Conservation (phyloP, 2,797 vertebrate species). For the Cynopterus sphinx region DNA sequence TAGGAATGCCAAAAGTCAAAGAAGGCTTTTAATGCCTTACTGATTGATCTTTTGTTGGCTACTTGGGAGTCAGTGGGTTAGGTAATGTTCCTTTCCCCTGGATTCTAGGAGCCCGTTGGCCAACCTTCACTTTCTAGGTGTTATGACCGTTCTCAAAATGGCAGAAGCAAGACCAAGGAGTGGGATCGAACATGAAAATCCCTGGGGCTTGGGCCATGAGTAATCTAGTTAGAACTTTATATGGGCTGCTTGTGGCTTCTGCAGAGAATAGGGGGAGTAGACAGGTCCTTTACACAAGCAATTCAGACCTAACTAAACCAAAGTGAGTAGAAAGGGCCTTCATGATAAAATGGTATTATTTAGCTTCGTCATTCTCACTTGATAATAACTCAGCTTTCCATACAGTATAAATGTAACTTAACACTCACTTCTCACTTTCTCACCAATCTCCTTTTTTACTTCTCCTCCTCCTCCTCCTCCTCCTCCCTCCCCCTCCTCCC, state of each 20-base stretch:
- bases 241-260: not conserved
- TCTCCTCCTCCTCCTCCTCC: not conserved
- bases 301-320: not conserved
- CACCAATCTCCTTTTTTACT: not conserved
- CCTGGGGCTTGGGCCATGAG: not conserved
- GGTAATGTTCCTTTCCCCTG: not conserved
- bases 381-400: not conserved
- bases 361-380: not conserved
- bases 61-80: not conserved
- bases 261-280: not conserved
- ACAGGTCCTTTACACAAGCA: not conserved
- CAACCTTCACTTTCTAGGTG: not conserved
- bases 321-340: not conserved
- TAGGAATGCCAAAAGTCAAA: not conserved
- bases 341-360: not conserved
- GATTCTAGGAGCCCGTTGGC: not conserved
- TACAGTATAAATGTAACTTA: not conserved
- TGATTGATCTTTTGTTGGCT: not conserved
- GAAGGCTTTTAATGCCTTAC: not conserved
- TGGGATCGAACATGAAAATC: not conserved
- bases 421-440: not conserved
- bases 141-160: not conserved
- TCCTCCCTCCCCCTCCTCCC: not conserved
- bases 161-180: not conserved
- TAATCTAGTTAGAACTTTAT: not conserved